Base-by-base conservation (phyloP, 1,140 invertebrate species). In the Limonius californicus region DNA sequence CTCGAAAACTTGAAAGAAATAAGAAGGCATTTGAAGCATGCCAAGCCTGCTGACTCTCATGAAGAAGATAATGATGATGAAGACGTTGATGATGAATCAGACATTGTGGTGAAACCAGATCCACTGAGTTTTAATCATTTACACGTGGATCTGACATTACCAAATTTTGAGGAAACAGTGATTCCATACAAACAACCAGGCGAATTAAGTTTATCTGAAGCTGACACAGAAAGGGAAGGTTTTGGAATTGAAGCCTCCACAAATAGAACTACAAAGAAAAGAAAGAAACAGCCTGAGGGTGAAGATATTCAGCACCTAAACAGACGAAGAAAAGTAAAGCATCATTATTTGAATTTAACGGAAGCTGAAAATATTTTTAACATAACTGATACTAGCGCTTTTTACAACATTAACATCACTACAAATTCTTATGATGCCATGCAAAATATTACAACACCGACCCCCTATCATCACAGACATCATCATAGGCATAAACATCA, bases 1-100 rank as follows among this genome's bases (percentile, higher is more conserved):
- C 77, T 97, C 39, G 89, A 91, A 68, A 88, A 91, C 64, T 80
- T 97, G 16, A 95, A 95, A 81, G 88, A 89, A 76, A 88, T 90
- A 66, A 81, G 88, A 55, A 83, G 84, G 58, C 87, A 90, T 76
- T 77, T 91, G 68, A 86, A 86, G 70, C 80, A 85, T 67, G 80
- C 77, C 59, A 81, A 82, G 70, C 82, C 86, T 54, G 70, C 65
- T 12, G 11, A 11, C 2, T 19, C 45, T 7, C 14, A 50, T 14
- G 14, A 50, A 7, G 45, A 50, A 50, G 45, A 19, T 18, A n/a
- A n/a, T n/a, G n/a, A n/a, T n/a, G 16, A 50, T 6, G 19, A 18
- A 11, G n/a, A 9, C 2, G 1, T 2, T 39, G 35, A 39, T 39
- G n/a, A 9, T 11, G 9, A 27, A 27, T 9, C 3, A 9, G 9